Evolutionary conservation across 2,888 invertebrate species (phyloP).

Genomic region (Thumatha senex): DNA sequence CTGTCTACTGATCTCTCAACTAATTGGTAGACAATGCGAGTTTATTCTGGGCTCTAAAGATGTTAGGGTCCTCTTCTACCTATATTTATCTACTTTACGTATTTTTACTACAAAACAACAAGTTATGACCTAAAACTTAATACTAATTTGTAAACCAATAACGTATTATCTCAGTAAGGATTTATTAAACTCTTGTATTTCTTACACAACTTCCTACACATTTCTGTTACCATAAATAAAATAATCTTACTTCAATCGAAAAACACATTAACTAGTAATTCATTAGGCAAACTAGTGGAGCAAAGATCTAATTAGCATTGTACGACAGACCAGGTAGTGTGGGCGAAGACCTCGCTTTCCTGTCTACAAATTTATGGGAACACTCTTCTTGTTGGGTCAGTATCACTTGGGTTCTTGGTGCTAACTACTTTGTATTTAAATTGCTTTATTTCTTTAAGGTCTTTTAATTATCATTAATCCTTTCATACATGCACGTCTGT

Average conservation of each 20-base stretch:
- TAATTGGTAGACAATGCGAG: too few relatives aligned
- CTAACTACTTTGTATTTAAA: neutral
- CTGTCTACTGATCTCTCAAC: too few relatives aligned
- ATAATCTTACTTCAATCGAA: slow-evolving; percentile 29
- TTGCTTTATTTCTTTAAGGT: too few relatives aligned
- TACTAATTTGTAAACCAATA: neutral
- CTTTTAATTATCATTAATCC: too few relatives aligned
- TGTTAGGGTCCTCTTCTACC: too few relatives aligned
- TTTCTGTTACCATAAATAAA: slow-evolving; percentile 27
- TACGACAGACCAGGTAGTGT: slow-evolving; percentile 52
- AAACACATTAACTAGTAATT: slow-evolving; percentile 63
- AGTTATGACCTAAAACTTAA: too few relatives aligned
- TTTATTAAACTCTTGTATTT: neutral
- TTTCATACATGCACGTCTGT: too few relatives aligned
- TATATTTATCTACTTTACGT: too few relatives aligned
- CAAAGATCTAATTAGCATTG: slow-evolving; percentile 61
- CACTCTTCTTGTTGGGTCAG: slow-evolving; percentile 19
- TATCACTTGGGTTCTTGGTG: slow-evolving; percentile 2
- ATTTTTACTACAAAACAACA: too few relatives aligned
- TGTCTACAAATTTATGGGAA: slow-evolving; percentile 52
- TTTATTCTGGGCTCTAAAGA: too few relatives aligned
- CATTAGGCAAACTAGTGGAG: slow-evolving; percentile 62
- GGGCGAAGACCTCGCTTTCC: slow-evolving; percentile 43
- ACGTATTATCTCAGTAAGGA: neutral
- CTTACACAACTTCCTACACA: slow-evolving; percentile 20